Conservation (phyloP, 2,797 vertebrate species). For the Mallotus villosus region DNA sequence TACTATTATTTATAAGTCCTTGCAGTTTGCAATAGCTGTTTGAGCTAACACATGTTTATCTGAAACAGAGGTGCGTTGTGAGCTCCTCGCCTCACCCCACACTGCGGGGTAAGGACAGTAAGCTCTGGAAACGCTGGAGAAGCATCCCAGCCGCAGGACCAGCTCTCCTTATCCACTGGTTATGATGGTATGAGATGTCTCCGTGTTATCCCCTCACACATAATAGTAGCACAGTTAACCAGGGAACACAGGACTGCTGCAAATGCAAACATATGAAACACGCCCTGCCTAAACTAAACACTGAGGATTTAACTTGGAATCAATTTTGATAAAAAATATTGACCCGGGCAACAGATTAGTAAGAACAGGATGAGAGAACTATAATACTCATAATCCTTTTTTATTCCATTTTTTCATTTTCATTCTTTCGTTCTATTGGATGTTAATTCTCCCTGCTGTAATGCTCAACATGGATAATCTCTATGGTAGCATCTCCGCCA, state of each 20-base stretch:
- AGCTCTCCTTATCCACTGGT: constrained; percentile 11
- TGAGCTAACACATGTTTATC: no score
- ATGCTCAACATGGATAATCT: constrained; percentile 73
- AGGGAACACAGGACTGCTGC: constrained; percentile 38
- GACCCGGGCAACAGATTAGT: constrained; percentile 70
- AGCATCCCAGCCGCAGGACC: no score
- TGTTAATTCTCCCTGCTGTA: constrained; percentile 67
- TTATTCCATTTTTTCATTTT: constrained; percentile 61
- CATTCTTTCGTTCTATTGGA: constrained; percentile 47
- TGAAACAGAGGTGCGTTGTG: no score
- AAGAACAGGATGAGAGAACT: constrained; percentile 61
- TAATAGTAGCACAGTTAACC: constrained; percentile 45
- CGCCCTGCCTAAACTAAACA: constrained; percentile 34
- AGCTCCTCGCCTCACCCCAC: no score
- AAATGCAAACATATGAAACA: constrained; percentile 28
- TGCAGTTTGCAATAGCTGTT: no score
- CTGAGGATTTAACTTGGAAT: constrained; percentile 63
- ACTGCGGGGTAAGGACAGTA: no score
- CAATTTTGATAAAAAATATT: constrained; percentile 73
- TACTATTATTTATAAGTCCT: neutral
- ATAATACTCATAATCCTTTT: constrained; percentile 70
- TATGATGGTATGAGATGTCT: constrained; percentile 33
- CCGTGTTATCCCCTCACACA: constrained; percentile 20
- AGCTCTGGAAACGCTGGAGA: no score
- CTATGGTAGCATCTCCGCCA: constrained; percentile 79